Conservation (phyloP, 2,888 invertebrate species). For the Cosmorhoe ocellata region DNA sequence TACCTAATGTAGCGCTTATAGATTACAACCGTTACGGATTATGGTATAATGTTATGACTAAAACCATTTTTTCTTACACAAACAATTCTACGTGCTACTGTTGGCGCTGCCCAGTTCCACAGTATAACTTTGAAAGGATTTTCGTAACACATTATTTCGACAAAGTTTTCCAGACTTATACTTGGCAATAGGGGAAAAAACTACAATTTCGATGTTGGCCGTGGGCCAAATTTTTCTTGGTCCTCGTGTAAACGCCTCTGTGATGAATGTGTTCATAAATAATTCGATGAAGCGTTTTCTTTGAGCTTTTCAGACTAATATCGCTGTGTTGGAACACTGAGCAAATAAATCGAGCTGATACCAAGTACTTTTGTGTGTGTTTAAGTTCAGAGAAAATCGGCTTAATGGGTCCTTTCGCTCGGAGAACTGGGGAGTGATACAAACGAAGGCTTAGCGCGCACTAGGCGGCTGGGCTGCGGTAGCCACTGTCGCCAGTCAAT, state of each 20-base stretch:
- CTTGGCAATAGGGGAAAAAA: constrained; percentile 38
- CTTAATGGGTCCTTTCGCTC: background rate
- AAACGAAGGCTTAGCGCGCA: no score
- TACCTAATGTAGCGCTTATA: no score
- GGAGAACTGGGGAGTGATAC: no score
- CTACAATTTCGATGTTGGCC: constrained; percentile 47
- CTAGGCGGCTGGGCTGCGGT: no score
- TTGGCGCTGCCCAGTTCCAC: constrained; percentile 10
- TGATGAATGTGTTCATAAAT: constrained; percentile 55
- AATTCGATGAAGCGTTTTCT: constrained; percentile 44
- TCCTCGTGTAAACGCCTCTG: constrained; percentile 39
- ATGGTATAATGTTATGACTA: background rate
- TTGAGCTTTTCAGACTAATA: constrained; percentile 31
- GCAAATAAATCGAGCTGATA: constrained; percentile 6
- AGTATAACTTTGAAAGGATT: constrained; percentile 22
- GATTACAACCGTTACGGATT: no score
- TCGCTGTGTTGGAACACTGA: constrained; percentile 4
- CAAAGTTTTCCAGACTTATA: constrained; percentile 28
- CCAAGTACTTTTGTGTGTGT: constrained; percentile 3
- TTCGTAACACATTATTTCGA: constrained; percentile 27
- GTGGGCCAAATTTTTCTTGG: constrained; percentile 48
- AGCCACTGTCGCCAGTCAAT: no score
- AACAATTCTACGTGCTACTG: constrained; percentile 6
- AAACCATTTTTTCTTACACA: constrained; percentile 11
- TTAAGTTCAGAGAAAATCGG: background rate